Conservation (phyloP, 1,140 invertebrate species). For the Belonocnema kinseyi region DNA sequence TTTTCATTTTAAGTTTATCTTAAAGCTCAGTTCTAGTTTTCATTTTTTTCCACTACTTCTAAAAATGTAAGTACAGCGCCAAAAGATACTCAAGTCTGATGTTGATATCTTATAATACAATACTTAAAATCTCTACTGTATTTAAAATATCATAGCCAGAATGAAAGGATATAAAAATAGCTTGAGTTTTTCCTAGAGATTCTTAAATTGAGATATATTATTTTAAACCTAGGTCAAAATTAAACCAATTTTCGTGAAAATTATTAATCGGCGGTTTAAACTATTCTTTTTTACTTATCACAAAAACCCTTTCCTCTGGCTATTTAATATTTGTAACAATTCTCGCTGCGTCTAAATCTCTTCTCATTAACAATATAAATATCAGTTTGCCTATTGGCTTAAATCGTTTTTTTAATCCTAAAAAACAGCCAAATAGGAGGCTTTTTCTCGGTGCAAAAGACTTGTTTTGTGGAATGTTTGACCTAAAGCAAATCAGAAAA, state of each 20-base stretch:
- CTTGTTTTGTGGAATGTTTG: too few relatives aligned
- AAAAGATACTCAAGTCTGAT: constrained; percentile 2
- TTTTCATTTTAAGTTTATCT: neutral
- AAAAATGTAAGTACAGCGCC: constrained; percentile 22
- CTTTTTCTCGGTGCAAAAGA: too few relatives aligned
- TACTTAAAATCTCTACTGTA: neutral
- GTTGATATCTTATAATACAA: constrained; percentile 1
- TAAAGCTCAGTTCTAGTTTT: constrained; percentile 4
- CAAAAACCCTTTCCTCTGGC: neutral
- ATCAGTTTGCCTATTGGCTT: neutral
- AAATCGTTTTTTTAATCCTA: too few relatives aligned
- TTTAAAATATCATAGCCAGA: constrained; percentile 3
- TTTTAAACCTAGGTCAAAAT: neutral
- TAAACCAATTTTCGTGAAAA: constrained; percentile 1
- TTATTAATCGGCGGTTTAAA: neutral
- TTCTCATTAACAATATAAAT: neutral
- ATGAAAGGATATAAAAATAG: constrained; percentile 13
- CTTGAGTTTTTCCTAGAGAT: neutral
- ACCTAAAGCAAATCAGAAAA: too few relatives aligned
- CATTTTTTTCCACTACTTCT: neutral
- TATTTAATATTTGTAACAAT: neutral
- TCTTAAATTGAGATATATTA: neutral
- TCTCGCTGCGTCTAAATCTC: neutral
- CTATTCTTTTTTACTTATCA: neutral
- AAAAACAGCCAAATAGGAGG: too few relatives aligned